Conservation (phyloP, 2,888 invertebrate species). For the Melolontha melolontha region DNA sequence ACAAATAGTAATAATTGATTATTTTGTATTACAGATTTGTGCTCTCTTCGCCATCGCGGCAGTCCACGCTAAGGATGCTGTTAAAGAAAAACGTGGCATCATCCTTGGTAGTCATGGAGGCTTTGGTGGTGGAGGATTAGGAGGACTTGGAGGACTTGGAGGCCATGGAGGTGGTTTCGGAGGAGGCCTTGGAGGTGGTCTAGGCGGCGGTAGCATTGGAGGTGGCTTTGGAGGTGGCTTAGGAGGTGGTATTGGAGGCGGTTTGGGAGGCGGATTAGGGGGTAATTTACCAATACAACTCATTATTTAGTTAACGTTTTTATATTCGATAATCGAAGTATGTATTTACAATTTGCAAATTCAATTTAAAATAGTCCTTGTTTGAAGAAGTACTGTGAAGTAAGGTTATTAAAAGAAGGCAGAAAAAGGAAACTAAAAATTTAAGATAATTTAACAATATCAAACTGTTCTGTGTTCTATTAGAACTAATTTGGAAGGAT, state of each 20-base stretch:
- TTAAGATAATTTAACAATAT: too few relatives aligned
- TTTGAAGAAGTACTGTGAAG: too few relatives aligned
- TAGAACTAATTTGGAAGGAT: too few relatives aligned
- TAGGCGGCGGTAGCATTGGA: conserved; percentile 22
- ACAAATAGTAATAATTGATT: neutral
- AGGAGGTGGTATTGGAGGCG: conserved; percentile 35
- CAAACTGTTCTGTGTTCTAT: too few relatives aligned
- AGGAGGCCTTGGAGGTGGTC: conserved; percentile 42
- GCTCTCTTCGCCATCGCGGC: conserved; percentile 39
- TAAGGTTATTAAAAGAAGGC: too few relatives aligned
- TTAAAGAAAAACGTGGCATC: conserved; percentile 43
- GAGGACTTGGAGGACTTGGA: conserved; percentile 25
- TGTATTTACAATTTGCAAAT: too few relatives aligned
- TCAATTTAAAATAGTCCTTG: too few relatives aligned
- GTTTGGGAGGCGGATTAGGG: conserved; percentile 35
- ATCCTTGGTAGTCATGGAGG: conserved; percentile 40
- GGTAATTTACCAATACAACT: too few relatives aligned
- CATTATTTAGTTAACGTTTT: too few relatives aligned
- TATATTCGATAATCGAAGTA: too few relatives aligned
- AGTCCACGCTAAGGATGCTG: conserved; percentile 38
- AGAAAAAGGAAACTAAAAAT: too few relatives aligned
- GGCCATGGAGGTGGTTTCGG: conserved; percentile 37
- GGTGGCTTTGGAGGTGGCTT: conserved; percentile 14
- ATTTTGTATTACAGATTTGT: conserved; percentile 36
- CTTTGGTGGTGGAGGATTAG: conserved; percentile 33